Conservation (phyloP, 1,140 invertebrate species). For the Ceratina calcarata region DNA sequence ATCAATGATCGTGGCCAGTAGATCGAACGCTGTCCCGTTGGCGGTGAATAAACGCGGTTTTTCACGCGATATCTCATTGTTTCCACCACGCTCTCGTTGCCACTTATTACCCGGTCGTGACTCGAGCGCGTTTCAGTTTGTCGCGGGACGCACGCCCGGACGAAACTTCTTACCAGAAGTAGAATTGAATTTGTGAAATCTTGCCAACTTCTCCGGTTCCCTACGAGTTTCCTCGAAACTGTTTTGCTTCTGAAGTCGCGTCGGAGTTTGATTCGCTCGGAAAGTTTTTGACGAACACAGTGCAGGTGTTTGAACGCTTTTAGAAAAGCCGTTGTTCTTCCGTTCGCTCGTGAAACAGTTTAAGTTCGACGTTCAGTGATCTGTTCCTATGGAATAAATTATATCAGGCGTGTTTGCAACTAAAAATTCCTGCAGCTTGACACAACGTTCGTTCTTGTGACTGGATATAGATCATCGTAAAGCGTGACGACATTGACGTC, state of each 20-base stretch:
- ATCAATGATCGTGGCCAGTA: conserved; percentile 26
- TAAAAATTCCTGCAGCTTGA: not conserved
- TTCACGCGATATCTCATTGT: conserved; percentile 1
- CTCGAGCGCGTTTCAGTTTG: conserved; percentile 13
- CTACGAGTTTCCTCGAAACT: not conserved
- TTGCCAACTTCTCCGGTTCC: not conserved
- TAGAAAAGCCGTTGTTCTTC: too few species aligned
- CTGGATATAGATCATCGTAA: not conserved
- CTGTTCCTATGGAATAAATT: too few species aligned
- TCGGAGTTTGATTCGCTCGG: not conserved
- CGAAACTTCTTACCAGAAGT: not conserved
- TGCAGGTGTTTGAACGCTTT: too few species aligned
- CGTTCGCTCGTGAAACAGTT: too few species aligned
- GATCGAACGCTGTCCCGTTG: conserved; percentile 5
- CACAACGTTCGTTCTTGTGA: not conserved
- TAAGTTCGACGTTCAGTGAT: too few species aligned
- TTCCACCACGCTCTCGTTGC: not conserved
- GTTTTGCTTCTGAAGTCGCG: not conserved
- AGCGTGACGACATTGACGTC: not conserved
- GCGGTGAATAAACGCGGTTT: conserved; percentile 7
- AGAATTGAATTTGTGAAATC: not conserved
- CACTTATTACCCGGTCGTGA: not conserved
- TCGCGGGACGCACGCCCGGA: not conserved
- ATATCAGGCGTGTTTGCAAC: not conserved
- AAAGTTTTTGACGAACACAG: too few species aligned